A percentile compares a stretch with the other conserved stretches of the same genome.
Conservation (phyloP, 35 echinoderm and acorn worm genomes). For the Heliocidaris tuberculata region DNA sequence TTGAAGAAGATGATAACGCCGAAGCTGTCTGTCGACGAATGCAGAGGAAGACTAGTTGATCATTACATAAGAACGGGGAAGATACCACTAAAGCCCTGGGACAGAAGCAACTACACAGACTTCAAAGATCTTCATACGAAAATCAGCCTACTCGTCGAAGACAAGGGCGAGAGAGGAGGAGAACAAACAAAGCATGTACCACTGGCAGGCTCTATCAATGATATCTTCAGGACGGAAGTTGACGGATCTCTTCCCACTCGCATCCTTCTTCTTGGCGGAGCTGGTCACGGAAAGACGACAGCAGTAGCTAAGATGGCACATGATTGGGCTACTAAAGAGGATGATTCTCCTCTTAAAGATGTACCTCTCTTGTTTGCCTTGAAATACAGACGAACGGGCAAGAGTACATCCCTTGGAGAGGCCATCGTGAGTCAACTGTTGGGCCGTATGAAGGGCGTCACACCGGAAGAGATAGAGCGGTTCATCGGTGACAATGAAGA, state of each 20-base stretch:
- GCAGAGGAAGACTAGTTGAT: not conserved
- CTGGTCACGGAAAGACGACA: not conserved
- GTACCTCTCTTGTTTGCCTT: not conserved
- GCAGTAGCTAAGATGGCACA: not conserved
- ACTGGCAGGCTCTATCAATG: not conserved
- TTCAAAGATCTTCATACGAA: not conserved
- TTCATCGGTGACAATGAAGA: not conserved
- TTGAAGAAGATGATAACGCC: not conserved
- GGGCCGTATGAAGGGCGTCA: not conserved
- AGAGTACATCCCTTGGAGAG: not conserved
- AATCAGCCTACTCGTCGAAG: not conserved
- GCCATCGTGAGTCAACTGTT: constrained; percentile 1
- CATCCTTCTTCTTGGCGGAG: not conserved
- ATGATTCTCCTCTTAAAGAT: not conserved
- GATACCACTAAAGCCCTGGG: not conserved
- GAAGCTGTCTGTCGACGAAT: not conserved
- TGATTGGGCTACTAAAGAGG: not conserved
- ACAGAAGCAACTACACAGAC: not conserved
- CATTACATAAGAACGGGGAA: not conserved
- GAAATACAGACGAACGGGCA: not conserved
- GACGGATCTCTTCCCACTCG: not conserved
- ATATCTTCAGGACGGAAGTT: constrained; percentile 16
- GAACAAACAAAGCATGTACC: not conserved
- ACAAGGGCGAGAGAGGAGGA: not conserved
- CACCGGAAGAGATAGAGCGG: not conserved